Base-by-base conservation (phyloP, 35 echinoderm and acorn worm species). In the Lytechinus pictus region DNA sequence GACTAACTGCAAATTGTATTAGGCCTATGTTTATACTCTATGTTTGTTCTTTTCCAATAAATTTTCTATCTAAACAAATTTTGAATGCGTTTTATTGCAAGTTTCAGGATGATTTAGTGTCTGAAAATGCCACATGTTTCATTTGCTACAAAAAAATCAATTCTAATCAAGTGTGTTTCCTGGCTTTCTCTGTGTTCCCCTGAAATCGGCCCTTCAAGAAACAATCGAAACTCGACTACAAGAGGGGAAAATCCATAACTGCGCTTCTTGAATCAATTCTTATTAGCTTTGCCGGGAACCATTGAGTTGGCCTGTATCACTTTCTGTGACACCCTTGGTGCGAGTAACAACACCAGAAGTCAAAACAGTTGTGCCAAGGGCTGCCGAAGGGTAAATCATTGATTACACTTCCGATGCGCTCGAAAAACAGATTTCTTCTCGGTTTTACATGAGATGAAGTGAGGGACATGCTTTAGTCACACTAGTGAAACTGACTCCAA, bases 351-450 rank as follows among this genome's bases (percentile, higher is more conserved):
- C 66, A 79, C 66, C 19, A n/a, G 21, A 79, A 79, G 66, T 79
- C 66, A 79, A 79, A 79, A 79, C 66, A 79, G 66, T 79, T 79
- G 66, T 79, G 66, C 12, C 66, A 79, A 79, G 66, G 21, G 21
- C 21, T 90, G 88, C 88, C 88, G 52, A 90, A 54, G 88, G 88
- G 88, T 51, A 90, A 21, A 90, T 90, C 88, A 90, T 90, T 90
- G 88, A 90, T 90, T 90, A 90, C 33, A 90, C 88, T 90, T 90
- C 88, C 88, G 88, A 90, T 90, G 66, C 19, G 66, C 66, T 79
- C n/a, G 66, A 79, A 79, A 79, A 79, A 79, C 66, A 79, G 66
- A 79, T 79, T 79, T 21, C 13, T 79, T 79, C 3, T 79, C 7
- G 4, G 66, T 16, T 79, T 79, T 79, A 79, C 66, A 24, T 16